Evolutionary conservation across 2,113 vertebrate species (phyloP).

Genomic region (Channa argus): DNA sequence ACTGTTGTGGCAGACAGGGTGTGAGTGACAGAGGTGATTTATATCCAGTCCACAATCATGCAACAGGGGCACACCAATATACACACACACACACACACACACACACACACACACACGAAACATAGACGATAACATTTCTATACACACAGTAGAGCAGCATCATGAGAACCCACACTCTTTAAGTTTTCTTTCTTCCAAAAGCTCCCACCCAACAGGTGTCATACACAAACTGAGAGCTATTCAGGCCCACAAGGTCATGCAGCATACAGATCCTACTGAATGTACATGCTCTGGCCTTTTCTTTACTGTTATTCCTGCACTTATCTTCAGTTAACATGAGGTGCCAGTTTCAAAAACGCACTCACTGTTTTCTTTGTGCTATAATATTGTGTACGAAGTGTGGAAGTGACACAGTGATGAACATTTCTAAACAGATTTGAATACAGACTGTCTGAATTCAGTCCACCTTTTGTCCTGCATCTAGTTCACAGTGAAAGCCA

Average conservation of each 20-base stretch:
- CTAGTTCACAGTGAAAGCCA: background rate
- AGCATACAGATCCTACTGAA: conserved; percentile 4
- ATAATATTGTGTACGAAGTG: too few species aligned
- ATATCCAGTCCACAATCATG: conserved; percentile 67
- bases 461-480: background rate
- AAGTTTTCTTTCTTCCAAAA: conserved; percentile 13
- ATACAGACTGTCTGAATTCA: too few species aligned
- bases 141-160: conserved; percentile 19
- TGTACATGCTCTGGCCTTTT: background rate
- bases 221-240: conserved; percentile 1
- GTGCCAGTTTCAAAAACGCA: background rate
- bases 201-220: conserved; percentile 17
- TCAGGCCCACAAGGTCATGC: conserved; percentile 23
- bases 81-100: conserved; percentile 7
- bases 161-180: conserved; percentile 20
- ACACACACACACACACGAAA: conserved; percentile 11
- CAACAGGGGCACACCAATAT: conserved; percentile 18
- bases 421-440: too few species aligned
- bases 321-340: background rate
- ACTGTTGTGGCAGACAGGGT: conserved; percentile 50
- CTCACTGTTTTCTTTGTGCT: too few species aligned
- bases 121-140: conserved; percentile 27
- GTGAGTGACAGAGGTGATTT: conserved; percentile 74
- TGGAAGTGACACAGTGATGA: too few species aligned
- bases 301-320: background rate